A percentile compares a stretch with the other conserved stretches of the same genome.
phyloP scores from a whole-genome alignment of 2,888 invertebrate species.

The Sminthurinus aureus region DNA sequence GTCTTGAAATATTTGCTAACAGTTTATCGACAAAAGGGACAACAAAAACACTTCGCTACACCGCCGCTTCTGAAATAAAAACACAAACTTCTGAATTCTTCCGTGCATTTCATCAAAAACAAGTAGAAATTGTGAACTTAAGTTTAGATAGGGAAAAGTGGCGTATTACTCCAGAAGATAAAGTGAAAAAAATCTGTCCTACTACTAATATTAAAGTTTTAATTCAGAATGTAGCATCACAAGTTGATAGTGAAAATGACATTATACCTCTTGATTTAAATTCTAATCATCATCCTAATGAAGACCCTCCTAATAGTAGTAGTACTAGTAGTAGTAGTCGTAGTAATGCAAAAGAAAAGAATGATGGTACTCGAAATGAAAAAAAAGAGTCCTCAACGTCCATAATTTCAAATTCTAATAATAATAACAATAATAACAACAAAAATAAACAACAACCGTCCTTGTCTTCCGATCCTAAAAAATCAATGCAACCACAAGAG shows the following conservation, averaged over 20 bases:
- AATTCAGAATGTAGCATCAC: constrained; percentile 40
- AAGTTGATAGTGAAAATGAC: constrained; percentile 12
- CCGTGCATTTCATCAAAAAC: constrained; percentile 56
- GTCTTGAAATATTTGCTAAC: constrained; percentile 60
- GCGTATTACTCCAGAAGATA: constrained; percentile 52
- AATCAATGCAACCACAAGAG: background rate
- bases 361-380: constrained; percentile 6
- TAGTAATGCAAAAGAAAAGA: background rate
- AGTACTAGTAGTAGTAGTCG: background rate
- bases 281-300: constrained; percentile 29
- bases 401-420: constrained; percentile 13
- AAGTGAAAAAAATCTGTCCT: constrained; percentile 52
- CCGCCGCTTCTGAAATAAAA: constrained; percentile 57
- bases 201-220: constrained; percentile 47
- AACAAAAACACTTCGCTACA: constrained; percentile 50
- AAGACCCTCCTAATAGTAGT: constrained; percentile 1
- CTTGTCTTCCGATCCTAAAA: constrained; percentile 16
- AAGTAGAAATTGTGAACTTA: constrained; percentile 54
- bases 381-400: constrained; percentile 21
- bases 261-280: constrained; percentile 30
- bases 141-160: constrained; percentile 58
- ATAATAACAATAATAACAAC: constrained; percentile 9
- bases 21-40: constrained; percentile 47
- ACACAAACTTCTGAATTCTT: constrained; percentile 58
- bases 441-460: constrained; percentile 1